Base-by-base conservation (phyloP, 2,797 vertebrate genomes). In the Cossypha dichroa region DNA sequence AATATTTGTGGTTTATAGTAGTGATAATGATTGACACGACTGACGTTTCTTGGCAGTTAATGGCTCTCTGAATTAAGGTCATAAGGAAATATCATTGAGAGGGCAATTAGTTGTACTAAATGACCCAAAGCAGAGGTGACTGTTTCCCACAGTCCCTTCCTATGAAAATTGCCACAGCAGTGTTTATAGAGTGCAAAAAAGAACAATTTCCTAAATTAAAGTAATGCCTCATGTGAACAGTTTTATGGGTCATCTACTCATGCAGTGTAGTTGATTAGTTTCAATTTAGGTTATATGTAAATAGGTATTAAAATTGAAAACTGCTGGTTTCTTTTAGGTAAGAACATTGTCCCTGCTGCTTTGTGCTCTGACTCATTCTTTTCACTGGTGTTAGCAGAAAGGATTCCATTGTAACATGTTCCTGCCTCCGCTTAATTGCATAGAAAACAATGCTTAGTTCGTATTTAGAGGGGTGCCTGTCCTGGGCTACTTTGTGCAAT, bases 191-290 rank as follows among this genome's bases (percentile, higher is more conserved):
- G 40, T 68, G 58, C 68, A 83, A 80, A 81, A 84, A 95, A 73
- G 58, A 68, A 88, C 72, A 84, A 73, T 62, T 85, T 85, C 18
- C 58, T 64, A 94, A 93, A 88, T 94, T 81, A 90, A 96, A 81
- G 54, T 78, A 88, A 40, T 75, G 23, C 15, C 48, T 78, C 79
- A 85, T 80, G 63, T 80, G 85, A 88, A 66, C 91, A 92, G 75
- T 72, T 96, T 91, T 92, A 36, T 87, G 78, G 93, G 88, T 92
- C 93, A 89, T 88, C 89, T 83, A 23, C 72, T 91, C 46, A 80
- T 45, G 64, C 79, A 63, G 82, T 52, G 58, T 93, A 83, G 81
- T 88, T 97, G 87, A 95, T 93, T 95, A 89, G 62, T 94, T 96
- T 94, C 76, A 78, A 78, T 95, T 92, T 95, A 90, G 73, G 66